Percentiles rank a stretch among this genome's conserved stretches.
These are phyloP conservation scores for Taphrorychus bicolor DNA, from an alignment of 2,888 invertebrate species.

Conservation along the genomic window DNA sequence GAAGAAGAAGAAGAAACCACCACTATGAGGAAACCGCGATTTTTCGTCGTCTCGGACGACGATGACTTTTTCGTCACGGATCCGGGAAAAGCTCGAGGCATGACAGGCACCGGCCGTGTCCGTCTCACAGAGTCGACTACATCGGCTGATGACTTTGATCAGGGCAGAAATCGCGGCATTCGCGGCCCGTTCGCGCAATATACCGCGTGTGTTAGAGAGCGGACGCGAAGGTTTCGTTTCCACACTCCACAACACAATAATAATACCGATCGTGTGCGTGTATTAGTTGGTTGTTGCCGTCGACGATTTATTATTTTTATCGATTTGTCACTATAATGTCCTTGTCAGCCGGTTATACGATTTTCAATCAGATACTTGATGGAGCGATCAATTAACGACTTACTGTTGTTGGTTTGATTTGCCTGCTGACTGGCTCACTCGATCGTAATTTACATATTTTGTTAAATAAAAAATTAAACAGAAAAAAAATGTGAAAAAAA, in stretches of 20 bases:
- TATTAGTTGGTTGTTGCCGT: no score
- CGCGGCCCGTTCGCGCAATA: not conserved
- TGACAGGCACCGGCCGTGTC: conserved; percentile 33
- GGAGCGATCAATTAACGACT: no score
- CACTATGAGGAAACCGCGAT: conserved; percentile 21
- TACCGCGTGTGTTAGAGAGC: not conserved
- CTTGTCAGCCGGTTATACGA: not conserved
- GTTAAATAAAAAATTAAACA: no score
- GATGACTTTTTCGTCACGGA: conserved; percentile 25
- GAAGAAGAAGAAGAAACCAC: conserved; percentile 17
- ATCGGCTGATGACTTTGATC: conserved; percentile 11
- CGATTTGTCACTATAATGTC: conserved; percentile 29
- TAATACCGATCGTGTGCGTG: not conserved
- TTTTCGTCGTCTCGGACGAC: conserved; percentile 14
- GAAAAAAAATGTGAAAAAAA: no score
- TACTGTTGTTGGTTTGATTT: no score
- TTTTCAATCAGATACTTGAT: no score
- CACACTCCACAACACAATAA: not conserved
- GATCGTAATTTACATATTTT: no score
- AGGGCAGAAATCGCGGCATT: conserved; percentile 13
- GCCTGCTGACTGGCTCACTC: no score
- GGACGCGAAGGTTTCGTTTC: no score
- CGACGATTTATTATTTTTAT: conserved; percentile 30
- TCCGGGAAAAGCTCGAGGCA: conserved; percentile 21
- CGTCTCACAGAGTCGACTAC: conserved; percentile 32